phyloP scores from a whole-genome alignment of 2,797 vertebrate genomes.

The Enteromius fasciolatus region DNA sequence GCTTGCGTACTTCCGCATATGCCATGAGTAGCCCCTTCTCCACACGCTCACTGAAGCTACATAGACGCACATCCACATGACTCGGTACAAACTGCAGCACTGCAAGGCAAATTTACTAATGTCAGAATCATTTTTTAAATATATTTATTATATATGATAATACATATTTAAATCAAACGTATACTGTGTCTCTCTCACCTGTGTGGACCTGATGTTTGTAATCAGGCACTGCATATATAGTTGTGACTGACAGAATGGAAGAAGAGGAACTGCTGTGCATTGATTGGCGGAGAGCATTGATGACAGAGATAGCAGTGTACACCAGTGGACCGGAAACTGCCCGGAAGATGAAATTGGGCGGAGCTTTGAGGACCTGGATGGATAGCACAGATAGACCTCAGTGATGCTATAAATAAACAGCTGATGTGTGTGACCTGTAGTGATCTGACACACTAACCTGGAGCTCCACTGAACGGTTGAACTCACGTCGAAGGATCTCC shows the following conservation, averaged over 20 bases:
- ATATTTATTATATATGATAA: not conserved
- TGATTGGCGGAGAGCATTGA: slow-evolving; percentile 84
- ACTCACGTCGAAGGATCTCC: slow-evolving; percentile 85
- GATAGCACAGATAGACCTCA: slow-evolving; percentile 18
- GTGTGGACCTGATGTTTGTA: slow-evolving; percentile 88
- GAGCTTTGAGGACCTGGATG: slow-evolving; percentile 85
- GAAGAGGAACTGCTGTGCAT: slow-evolving; percentile 73
- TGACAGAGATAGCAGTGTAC: slow-evolving; percentile 90
- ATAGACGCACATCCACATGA: slow-evolving; percentile 86
- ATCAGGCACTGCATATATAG: slow-evolving; percentile 82
- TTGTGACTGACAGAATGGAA: slow-evolving; percentile 76
- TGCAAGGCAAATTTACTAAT: slow-evolving; percentile 57
- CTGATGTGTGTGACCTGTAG: slow-evolving; percentile 9
- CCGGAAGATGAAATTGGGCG: slow-evolving; percentile 87
- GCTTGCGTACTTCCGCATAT: slow-evolving; percentile 80
- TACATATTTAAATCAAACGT: not conserved
- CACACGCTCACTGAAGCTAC: slow-evolving; percentile 89
- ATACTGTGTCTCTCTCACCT: slow-evolving; percentile 71
- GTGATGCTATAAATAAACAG: not conserved
- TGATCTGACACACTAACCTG: slow-evolving; percentile 81
- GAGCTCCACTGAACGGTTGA: slow-evolving; percentile 89
- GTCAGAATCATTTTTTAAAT: not conserved
- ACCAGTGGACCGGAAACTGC: slow-evolving; percentile 90
- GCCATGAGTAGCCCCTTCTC: slow-evolving; percentile 88
- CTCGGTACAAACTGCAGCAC: slow-evolving; percentile 95